Conservation (phyloP, 2,888 invertebrate species). For the Deilephila porcellus region DNA sequence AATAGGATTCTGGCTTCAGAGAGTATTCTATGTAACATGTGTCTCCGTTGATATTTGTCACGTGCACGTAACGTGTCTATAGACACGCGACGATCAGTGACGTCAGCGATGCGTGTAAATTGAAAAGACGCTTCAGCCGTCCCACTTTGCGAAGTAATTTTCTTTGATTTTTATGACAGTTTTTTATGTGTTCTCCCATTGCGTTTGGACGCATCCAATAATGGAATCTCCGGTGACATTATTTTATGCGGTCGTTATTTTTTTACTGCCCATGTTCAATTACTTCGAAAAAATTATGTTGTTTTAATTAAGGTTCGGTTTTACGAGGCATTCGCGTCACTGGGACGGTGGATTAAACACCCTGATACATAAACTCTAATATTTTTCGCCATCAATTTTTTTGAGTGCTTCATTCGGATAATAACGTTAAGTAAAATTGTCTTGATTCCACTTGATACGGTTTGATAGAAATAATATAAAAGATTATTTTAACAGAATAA, state of each 20-base stretch:
- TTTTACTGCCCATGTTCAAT: slow-evolving; percentile 48
- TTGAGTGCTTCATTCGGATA: background rate
- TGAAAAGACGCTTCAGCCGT: slow-evolving; percentile 35
- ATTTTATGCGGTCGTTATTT: slow-evolving; percentile 59
- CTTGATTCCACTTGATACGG: background rate
- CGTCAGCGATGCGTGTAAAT: slow-evolving; percentile 16
- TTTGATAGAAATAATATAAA: too few species aligned
- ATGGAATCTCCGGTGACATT: slow-evolving; percentile 59
- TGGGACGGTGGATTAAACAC: background rate
- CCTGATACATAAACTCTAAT: background rate
- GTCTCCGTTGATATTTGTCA: background rate
- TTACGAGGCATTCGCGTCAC: slow-evolving; percentile 18
- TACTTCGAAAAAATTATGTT: slow-evolving; percentile 40
- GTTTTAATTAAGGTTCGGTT: slow-evolving; percentile 25
- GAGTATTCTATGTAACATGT: too few species aligned
- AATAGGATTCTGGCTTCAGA: too few species aligned
- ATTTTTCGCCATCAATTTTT: background rate
- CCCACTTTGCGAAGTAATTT: slow-evolving; percentile 56
- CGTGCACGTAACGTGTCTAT: background rate
- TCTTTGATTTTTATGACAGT: slow-evolving; percentile 65
- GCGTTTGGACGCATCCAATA: slow-evolving; percentile 57
- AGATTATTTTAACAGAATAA: too few species aligned
- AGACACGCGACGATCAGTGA: background rate
- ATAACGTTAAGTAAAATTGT: background rate
- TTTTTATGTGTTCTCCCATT: slow-evolving; percentile 63